A percentile compares a stretch with the other conserved stretches of the same genome.
Evolutionary conservation across 2,797 vertebrate species (phyloP).

Genomic region (Ispidina picta): DNA sequence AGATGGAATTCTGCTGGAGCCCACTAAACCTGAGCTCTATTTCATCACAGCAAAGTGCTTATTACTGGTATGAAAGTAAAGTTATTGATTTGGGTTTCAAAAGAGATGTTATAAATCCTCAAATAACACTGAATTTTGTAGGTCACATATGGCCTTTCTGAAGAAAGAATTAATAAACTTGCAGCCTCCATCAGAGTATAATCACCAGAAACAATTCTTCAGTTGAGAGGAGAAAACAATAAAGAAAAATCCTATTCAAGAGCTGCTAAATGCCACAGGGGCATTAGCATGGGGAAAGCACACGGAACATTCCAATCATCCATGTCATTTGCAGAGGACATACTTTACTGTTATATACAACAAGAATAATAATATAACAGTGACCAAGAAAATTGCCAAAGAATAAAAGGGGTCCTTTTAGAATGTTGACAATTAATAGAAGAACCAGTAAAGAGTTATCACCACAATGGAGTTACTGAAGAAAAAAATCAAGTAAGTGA

Average conservation of each 20-base stretch:
- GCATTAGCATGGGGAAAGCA: background rate
- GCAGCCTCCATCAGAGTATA: background rate
- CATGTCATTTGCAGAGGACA: background rate
- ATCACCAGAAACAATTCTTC: conserved; percentile 39
- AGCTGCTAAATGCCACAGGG: background rate
- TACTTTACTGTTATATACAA: background rate
- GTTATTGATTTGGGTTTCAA: conserved; percentile 29
- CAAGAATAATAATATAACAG: background rate
- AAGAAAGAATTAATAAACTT: conserved; percentile 28
- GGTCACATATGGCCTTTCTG: background rate
- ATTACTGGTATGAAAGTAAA: conserved; percentile 44
- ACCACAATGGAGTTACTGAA: background rate
- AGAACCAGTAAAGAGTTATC: background rate
- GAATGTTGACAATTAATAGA: background rate
- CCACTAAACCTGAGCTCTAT: conserved; percentile 7
- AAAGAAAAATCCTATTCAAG: background rate
- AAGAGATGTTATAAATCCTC: conserved; percentile 23
- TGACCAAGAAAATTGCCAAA: background rate
- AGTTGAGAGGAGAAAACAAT: background rate
- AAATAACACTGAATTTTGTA: background rate
- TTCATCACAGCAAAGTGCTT: conserved; percentile 40
- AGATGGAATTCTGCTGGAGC: conserved; percentile 3
- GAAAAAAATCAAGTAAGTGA: background rate
- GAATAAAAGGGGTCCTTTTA: background rate
- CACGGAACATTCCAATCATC: background rate